Conservation (phyloP, 1,140 invertebrate genomes). For the Drosophila kohkoa region DNA sequence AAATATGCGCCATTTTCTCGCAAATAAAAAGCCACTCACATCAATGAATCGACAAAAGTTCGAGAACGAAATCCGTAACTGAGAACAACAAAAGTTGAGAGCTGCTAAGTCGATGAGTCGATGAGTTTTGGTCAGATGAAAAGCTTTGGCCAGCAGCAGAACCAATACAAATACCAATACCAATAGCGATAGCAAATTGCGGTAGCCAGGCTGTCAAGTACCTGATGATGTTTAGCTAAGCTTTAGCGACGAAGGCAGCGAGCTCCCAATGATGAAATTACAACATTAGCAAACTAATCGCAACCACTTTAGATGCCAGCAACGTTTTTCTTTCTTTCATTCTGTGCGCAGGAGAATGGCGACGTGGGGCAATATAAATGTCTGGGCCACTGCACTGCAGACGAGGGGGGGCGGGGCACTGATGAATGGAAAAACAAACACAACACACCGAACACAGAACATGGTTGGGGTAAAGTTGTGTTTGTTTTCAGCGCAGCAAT, state of each 20-base stretch:
- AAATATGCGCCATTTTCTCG: constrained; percentile 65
- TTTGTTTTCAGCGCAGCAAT: constrained; percentile 44
- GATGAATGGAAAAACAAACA: constrained; percentile 59
- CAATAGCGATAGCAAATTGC: constrained; percentile 41
- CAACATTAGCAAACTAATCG: constrained; percentile 83
- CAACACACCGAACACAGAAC: constrained; percentile 48
- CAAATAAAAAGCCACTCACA: constrained; percentile 83
- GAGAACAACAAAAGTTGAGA: constrained; percentile 21
- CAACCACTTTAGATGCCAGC: constrained; percentile 79
- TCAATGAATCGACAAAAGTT: constrained; percentile 77
- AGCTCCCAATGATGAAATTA: constrained; percentile 76
- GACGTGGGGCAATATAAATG: constrained; percentile 41
- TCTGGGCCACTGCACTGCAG: constrained; percentile 16
- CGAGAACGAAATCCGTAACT: constrained; percentile 26
- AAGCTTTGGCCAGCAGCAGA: constrained; percentile 36
- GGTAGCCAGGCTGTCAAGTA: constrained; percentile 74
- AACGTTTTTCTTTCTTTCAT: constrained; percentile 43
- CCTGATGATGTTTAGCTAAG: constrained; percentile 81
- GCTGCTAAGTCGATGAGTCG: constrained; percentile 19
- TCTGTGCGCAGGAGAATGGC: background rate
- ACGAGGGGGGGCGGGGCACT: background rate
- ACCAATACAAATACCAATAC: no score
- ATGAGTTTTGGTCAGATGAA: constrained; percentile 22
- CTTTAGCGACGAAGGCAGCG: constrained; percentile 29
- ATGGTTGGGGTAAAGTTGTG: constrained; percentile 61